Evolutionary conservation across 2,797 vertebrate genomes (phyloP), one percentile per base, ranked within the genome.

Genomic region (Amphiprion clarkii): DNA sequence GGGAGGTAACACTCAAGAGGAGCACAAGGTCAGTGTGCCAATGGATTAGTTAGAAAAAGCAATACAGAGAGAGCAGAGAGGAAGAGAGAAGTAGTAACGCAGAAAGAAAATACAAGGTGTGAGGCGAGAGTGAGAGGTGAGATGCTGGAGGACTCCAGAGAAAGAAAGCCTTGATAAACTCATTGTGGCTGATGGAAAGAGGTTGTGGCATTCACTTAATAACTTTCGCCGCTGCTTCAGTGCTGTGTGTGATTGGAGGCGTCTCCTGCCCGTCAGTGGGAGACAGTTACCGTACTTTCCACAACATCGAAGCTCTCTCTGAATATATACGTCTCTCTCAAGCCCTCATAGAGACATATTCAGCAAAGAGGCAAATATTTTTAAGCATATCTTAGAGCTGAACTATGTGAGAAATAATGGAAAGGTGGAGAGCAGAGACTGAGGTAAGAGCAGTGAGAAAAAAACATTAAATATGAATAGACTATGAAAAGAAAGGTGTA

Each of bases 151-250:
- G 49, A 72, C 74, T 76, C 13, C 8, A 53, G 52, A 83, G 55
- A 42, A 48, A 66, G 27, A 75, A 77, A 51, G 44, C 21, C 71
- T 83, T 82, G 79, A 90, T 91, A 87, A 91, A 88, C 76, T 90
- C 84, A 76, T 87, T 82, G 84, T 71, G 66, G 29, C 83, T 92
- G 93, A 94, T 89, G 88, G 84, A 93, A 93, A 95, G 83, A 82
- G 78, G 81, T 83, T 85, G 85, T 89, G 92, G 85, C 91, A 86
- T 81, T 79, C 79, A 42, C 79, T 88, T 93, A 92, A 90, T 95
- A 94, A 91, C 74, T 87, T 88, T 81, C 76, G 55, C 48, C 17
- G 21, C 82, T 63, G 79, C 72, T 56, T 81, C 73, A 75, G 78
- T 53, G 14, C 69, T 70, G 71, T 36, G 70, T 74, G 85, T 80